These are phyloP conservation scores for Dallia pectoralis DNA, from an alignment of 2,797 vertebrate species.

Conservation along the genomic window DNA sequence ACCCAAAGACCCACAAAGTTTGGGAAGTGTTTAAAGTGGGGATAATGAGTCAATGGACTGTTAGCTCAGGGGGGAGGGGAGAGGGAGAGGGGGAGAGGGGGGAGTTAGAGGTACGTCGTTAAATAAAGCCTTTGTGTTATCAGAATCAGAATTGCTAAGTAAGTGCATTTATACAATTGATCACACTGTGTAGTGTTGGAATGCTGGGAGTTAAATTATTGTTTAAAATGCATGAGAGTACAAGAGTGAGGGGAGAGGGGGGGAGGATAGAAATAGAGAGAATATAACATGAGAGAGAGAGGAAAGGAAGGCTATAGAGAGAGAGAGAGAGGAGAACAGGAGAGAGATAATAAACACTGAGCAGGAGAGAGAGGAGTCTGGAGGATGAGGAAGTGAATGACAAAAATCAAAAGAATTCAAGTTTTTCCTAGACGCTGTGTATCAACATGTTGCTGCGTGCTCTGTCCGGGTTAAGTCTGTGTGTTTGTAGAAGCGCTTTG, in stretches of 20 bases:
- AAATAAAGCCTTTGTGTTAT: too few species aligned
- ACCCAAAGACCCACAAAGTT: slow-evolving; percentile 31
- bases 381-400: not conserved
- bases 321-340: not conserved
- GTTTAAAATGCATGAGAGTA: too few species aligned
- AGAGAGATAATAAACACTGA: slow-evolving; percentile 22
- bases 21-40: not conserved
- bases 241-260: slow-evolving; percentile 36
- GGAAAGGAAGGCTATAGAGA: too few species aligned
- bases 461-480: too few species aligned
- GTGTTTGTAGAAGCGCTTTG: too few species aligned
- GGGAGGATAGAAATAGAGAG: too few species aligned
- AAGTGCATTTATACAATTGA: too few species aligned
- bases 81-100: not conserved
- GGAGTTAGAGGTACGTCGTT: not conserved
- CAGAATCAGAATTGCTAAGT: too few species aligned
- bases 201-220: not conserved
- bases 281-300: not conserved
- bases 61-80: not conserved
- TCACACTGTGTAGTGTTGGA: not conserved
- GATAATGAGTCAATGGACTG: not conserved
- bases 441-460: too few species aligned
- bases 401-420: not conserved
- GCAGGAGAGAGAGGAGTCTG: not conserved
- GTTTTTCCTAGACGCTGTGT: too few species aligned